Conservation (phyloP, 2,797 vertebrate genomes). For the Peromyscus aztecus region DNA sequence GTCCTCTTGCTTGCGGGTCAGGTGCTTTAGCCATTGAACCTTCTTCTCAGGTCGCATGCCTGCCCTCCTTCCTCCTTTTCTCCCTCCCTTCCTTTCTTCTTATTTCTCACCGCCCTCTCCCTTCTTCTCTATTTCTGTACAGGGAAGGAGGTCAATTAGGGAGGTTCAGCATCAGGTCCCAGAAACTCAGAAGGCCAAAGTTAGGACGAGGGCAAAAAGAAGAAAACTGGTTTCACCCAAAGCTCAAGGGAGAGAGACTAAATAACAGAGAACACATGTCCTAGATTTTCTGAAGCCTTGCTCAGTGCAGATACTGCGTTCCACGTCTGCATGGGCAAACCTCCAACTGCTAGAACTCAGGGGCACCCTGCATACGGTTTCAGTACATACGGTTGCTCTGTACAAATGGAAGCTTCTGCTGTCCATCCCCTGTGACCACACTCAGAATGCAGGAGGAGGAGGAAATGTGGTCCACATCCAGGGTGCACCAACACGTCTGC, state of each 20-base stretch:
- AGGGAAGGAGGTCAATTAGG: neutral
- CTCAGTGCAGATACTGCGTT: neutral
- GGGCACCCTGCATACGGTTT: neutral
- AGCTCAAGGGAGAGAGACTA: conserved; percentile 35
- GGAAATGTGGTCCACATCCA: neutral
- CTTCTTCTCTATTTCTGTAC: neutral
- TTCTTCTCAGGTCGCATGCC: neutral
- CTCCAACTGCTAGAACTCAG: neutral
- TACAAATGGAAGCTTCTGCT: neutral
- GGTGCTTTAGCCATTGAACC: neutral
- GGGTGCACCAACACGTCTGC: neutral
- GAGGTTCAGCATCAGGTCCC: neutral
- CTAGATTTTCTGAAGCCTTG: conserved; percentile 29
- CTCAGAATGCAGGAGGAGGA: neutral
- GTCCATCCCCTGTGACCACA: neutral
- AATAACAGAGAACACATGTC: neutral
- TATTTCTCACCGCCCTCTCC: neutral
- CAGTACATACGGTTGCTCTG: neutral
- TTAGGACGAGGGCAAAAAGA: neutral
- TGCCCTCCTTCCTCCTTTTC: neutral
- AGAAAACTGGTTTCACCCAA: conserved; percentile 46
- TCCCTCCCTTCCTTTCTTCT: neutral
- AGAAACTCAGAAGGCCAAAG: neutral
- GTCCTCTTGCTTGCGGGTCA: neutral
- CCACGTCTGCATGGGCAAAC: neutral